phyloP scores from a whole-genome alignment of 2,888 invertebrate species.

The Nycteola revayana region DNA sequence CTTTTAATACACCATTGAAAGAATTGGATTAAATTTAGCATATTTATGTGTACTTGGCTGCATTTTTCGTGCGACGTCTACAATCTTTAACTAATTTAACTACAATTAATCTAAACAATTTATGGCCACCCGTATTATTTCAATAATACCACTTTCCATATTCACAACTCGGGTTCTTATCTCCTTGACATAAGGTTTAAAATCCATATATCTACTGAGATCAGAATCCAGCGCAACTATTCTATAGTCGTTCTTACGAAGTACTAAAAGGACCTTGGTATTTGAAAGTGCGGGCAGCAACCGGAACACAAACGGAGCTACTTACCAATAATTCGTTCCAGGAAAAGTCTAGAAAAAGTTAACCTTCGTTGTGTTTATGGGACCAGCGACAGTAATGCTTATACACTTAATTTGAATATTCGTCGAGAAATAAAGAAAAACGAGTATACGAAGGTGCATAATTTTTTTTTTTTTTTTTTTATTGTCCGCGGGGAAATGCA shows the following conservation, averaged over 20 bases:
- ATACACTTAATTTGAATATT: no score
- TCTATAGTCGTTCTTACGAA: conserved; percentile 31
- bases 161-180: conserved; percentile 9
- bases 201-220: conserved; percentile 11
- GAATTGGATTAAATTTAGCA: no score
- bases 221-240: conserved; percentile 11
- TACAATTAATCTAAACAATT: conserved; percentile 50
- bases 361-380: no score
- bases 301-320: conserved; percentile 55
- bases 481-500: no score
- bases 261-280: conserved; percentile 59
- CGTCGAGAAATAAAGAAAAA: no score
- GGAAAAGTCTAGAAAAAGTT: conserved; percentile 42
- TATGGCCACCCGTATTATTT: conserved; percentile 24
- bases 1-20: no score
- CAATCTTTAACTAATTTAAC: conserved; percentile 5
- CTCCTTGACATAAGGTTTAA: conserved; percentile 22
- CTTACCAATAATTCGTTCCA: conserved; percentile 35
- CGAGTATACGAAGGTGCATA: no score
- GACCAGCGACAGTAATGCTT: no score
- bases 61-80: no score
- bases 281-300: conserved; percentile 63
- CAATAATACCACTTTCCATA: not conserved
- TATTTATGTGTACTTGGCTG: no score
- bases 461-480: no score